Evolutionary conservation across 2,888 invertebrate genomes (phyloP), one percentile per base, ranked within the genome.

Genomic region (Zygaena filipendulae): DNA sequence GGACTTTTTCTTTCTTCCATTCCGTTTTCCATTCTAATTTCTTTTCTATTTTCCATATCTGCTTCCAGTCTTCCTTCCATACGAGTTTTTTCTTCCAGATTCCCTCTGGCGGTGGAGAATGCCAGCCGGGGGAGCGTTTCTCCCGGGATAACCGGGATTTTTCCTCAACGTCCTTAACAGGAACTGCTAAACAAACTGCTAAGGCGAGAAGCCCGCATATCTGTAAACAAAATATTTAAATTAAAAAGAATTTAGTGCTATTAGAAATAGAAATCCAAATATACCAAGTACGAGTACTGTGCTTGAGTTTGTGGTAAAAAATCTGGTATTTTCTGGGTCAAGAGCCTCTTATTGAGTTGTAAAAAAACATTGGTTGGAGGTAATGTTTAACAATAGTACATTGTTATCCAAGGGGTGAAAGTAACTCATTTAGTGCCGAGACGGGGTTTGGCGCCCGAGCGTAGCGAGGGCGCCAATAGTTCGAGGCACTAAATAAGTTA

Each of bases 21-120:
- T 87, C 84, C 13, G 84, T 79, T 63, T 87, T 87, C 88, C 88
- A 89, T 25, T 77, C 70, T 29, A 87, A 75, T 57, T 91, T 90
- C 44, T 90, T 89, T 23, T 88, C 85, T 0, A 84, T 84, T 61
- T 90, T 89, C 88, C 87, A 89, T 13, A 88, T 72, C 53, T 87
- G 84, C 44, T 87, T 85, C 89, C 89, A 91, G 43, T 91, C 90
- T 35, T 88, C 87, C 63, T 92, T 92, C 92, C 92, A 92, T 13
- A 84, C 84, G 23, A 92, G 79, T 61, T 91, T 91, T 63, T 91
- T 91, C 60, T 91, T 88, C 90, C 89, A 91, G 42, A 86, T 84
- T 34, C 91, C 91, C 35, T 88, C 87, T 22, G 77, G 71, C 34
- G 82, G 79, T 29, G 59, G 52, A 29, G 83, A 81, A 44, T 84